Conservation (phyloP, 2,113 vertebrate species). For the Ptilonorhynchus violaceus region DNA sequence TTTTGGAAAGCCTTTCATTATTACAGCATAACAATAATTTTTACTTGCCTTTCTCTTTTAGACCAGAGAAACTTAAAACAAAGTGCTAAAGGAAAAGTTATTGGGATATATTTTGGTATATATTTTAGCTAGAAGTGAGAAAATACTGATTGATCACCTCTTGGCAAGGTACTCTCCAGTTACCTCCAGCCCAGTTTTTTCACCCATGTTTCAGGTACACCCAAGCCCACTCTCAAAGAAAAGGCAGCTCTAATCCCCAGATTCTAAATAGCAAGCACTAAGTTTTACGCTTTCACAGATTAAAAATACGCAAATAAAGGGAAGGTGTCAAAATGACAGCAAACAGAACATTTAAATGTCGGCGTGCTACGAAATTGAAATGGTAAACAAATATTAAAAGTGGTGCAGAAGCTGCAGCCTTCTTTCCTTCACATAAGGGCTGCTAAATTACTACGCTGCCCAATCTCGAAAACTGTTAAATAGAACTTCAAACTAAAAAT, state of each 20-base stretch:
- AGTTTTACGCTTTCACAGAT: neutral
- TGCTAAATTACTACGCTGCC: conserved; percentile 52
- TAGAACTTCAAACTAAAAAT: conserved; percentile 57
- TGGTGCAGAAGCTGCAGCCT: conserved; percentile 49
- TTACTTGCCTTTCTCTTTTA: neutral
- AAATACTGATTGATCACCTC: neutral
- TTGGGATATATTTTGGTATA: neutral
- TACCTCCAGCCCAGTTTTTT: neutral
- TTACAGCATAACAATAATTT: neutral
- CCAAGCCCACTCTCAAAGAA: neutral
- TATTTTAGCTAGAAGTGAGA: neutral
- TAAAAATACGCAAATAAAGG: conserved; percentile 40
- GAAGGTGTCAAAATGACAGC: conserved; percentile 41
- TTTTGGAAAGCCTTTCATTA: neutral
- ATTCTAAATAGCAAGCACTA: neutral
- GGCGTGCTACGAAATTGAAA: neutral
- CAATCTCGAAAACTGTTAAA: conserved; percentile 28
- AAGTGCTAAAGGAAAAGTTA: neutral
- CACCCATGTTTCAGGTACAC: accelerated
- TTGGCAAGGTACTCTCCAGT: neutral
- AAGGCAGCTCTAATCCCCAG: neutral
- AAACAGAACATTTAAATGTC: conserved; percentile 31
- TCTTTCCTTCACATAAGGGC: conserved; percentile 45
- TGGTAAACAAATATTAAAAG: conserved; percentile 45
- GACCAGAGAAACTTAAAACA: neutral